A percentile compares a stretch with the other conserved stretches of the same genome.
phyloP scores from a whole-genome alignment of 2,888 invertebrate genomes.

The Nephrotoma flavescens region DNA sequence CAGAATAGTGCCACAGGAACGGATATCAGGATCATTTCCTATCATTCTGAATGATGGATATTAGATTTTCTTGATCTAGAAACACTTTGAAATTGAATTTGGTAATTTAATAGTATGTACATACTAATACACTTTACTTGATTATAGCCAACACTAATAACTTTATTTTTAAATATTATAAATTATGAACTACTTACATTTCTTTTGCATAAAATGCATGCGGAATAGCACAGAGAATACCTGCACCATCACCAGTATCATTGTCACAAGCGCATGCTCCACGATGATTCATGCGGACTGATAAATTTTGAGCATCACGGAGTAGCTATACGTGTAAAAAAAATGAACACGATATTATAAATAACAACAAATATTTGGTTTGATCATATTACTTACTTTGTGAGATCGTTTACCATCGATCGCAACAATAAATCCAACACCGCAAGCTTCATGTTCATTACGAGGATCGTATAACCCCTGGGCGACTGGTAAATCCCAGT shows the following conservation, averaged over 20 bases:
- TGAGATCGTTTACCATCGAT: constrained; percentile 90
- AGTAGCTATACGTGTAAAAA: constrained; percentile 59
- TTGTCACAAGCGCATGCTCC: constrained; percentile 99
- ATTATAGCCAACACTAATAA: no score
- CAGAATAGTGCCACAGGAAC: no score
- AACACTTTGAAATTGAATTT: no score
- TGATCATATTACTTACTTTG: constrained; percentile 47
- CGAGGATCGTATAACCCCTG: constrained; percentile 93
- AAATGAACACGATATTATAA: neutral
- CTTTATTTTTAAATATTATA: neutral
- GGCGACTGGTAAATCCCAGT: constrained; percentile 71
- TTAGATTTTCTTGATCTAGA: no score
- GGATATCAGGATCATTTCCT: no score
- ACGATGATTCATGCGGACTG: constrained; percentile 97
- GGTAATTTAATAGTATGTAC: no score
- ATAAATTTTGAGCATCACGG: constrained; percentile 86
- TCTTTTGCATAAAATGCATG: constrained; percentile 80
- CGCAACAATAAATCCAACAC: constrained; percentile 97
- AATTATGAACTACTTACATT: constrained; percentile 48
- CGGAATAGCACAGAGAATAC: constrained; percentile 91
- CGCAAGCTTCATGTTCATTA: constrained; percentile 94
- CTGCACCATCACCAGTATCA: constrained; percentile 98
- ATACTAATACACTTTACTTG: no score
- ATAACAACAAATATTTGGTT: neutral
- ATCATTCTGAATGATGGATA: no score